Evolutionary conservation across 2,888 invertebrate species (phyloP), one percentile per base, ranked within the genome.

Genomic region (Stenchaetothrips biformis): DNA sequence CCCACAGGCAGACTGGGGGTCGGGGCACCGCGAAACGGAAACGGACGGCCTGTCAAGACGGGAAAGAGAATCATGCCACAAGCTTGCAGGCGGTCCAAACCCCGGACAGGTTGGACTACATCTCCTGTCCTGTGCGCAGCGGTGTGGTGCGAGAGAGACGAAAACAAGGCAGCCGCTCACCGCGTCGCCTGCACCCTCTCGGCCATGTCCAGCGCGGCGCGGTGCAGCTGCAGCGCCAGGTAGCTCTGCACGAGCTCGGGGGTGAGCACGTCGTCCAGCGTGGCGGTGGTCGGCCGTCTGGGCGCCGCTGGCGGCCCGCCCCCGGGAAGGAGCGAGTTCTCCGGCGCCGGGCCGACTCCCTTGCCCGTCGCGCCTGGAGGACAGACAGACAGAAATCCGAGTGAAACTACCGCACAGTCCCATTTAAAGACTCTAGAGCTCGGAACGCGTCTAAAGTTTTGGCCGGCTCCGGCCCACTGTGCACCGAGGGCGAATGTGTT

Each of bases 151-250:
- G 53, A 53, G 13, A 53, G 13, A 53, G 53, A 9, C 13, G 53
- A 2, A 16, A 7, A 9, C 3, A 7, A 53, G 53, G 1, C 53
- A 53, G 53, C 53, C 53, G 53, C 67, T 74, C 25, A 74, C 67
- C 67, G 21, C 21, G 37, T 37, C 2, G 67, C 67, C 21, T 74
- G 21, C 21, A 25, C 6, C 67, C 11, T 21, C 9, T 74, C 67
- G 18, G 67, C 25, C 25, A 74, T 21, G 67, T 74, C 67, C 67
- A 74, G n/a, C 21, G 67, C 67, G 21, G 67, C 67, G 8, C 67
- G 67, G 67, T 74, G 67, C 67, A 74, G 67, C 67, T 74, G 67
- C 67, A 74, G 67, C 25, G 67, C 67, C 67, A 74, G 67, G 67
- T 74, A 74, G 67, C 67, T 74, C 67, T 74, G 67, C 67, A 74